Percentiles rank a stretch among this genome's conserved stretches.
Conservation (phyloP, 2,113 vertebrate genomes). For the Guaruba guarouba region DNA sequence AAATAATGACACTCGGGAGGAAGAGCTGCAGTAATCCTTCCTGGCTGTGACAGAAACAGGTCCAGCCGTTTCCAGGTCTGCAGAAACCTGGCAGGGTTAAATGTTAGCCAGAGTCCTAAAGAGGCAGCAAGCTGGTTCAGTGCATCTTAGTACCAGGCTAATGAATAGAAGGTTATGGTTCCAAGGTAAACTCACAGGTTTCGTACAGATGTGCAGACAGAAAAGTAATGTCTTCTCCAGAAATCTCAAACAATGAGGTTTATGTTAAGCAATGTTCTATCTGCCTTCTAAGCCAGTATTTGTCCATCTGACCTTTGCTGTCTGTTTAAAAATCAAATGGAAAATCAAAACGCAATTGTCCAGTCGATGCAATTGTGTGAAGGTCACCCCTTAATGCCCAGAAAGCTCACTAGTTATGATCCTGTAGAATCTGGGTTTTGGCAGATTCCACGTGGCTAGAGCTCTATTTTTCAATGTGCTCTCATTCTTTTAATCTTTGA, state of each 20-base stretch:
- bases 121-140: neutral
- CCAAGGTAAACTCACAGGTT: neutral
- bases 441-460: neutral
- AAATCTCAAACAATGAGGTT: neutral
- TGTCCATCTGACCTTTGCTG: neutral
- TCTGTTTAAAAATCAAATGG: neutral
- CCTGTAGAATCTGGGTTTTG: neutral
- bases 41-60: neutral
- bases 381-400: neutral
- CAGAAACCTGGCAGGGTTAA: conserved; percentile 11
- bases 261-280: neutral
- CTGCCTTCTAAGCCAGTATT: neutral
- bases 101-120: neutral
- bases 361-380: neutral
- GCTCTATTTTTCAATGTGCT: neutral
- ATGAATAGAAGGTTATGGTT: neutral
- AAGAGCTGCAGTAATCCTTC: conserved; percentile 1
- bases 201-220: neutral
- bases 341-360: neutral
- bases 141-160: neutral
- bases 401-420: neutral
- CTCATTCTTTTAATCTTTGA: neutral
- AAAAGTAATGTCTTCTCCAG: neutral
- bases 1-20: neutral
- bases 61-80: conserved; percentile 4